Evolutionary conservation across 2,797 vertebrate species (phyloP).

Genomic region (Lerista edwardsae): DNA sequence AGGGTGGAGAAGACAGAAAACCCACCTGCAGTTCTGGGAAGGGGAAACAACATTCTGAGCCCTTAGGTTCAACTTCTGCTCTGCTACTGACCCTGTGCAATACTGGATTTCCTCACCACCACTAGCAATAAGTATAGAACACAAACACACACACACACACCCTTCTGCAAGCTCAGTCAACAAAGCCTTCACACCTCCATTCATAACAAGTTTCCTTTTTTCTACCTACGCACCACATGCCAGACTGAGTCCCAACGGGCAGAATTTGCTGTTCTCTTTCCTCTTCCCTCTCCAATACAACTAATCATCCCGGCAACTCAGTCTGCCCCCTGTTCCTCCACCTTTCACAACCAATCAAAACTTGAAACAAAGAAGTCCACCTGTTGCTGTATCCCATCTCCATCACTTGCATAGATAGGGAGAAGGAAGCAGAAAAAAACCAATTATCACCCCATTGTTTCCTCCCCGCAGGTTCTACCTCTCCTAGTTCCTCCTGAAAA

Average conservation of each 20-base stretch:
- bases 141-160: background rate
- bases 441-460: background rate
- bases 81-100: background rate
- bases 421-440: background rate
- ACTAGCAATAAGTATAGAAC: too few species aligned
- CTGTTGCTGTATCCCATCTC: background rate
- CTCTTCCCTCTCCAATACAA: background rate
- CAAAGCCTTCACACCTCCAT: background rate
- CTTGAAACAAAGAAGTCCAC: background rate
- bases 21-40: background rate
- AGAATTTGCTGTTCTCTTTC: background rate
- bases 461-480: background rate
- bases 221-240: too few species aligned
- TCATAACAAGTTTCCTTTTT: background rate
- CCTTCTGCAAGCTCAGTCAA: background rate
- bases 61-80: background rate
- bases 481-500: background rate
- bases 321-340: background rate
- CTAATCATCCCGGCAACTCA: background rate
- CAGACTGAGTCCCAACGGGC: background rate
- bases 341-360: background rate
- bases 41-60: background rate
- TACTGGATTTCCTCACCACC: background rate
- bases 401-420: background rate
- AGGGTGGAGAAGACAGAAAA: background rate